Base-by-base conservation (phyloP, 1,140 invertebrate species). In the Atopsyche davidsoni region DNA sequence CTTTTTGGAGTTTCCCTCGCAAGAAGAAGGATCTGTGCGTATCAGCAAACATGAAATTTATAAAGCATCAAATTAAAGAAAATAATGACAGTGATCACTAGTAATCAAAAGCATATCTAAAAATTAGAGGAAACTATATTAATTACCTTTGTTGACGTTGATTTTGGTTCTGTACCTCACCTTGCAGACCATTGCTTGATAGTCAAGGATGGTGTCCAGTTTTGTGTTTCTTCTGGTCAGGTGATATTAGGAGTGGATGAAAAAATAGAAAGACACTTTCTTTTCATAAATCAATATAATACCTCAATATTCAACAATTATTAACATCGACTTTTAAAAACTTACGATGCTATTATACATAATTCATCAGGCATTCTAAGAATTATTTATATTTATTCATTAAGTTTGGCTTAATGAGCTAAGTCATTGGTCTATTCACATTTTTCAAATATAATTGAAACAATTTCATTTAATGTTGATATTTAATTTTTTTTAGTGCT, bases 1-100 rank as follows among this genome's bases (percentile, higher is more conserved):
- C 59, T 16, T 76, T 79, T 55, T 79, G 73, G 65, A 70, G 70
- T 35, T 61, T 79, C 19, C 78, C 77, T 1, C 71, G 69, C 14
- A 59, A 58, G 28, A 48, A 55, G 24, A 41, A 38, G 14, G 46
- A 58, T 32, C 9, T 46, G 4, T 55, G 49, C 31, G 39, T 58
- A 13, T 17, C 53, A 9, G 53, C 49, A 0, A 46, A 55, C 44
- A 9, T 55, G 9, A 55, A 53, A 55, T 32, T 19, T 41, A 25
- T 55, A 4, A 31, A 50, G 1, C 35, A 35, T 7, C 46, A 49
- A 21, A 40, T 44, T 7, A 56, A 44, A 32, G 54, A 56, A 32
- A 45, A 50, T 25, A 17, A 19, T 51, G 47, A 55, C 13, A 10
- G 14, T 14, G 46, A 49, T 4, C 10, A 52, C n/a, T n/a, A n/a